These are phyloP conservation scores for Calephelis virginiensis DNA, from an alignment of 1,140 invertebrate genomes.

Conservation along the genomic window DNA sequence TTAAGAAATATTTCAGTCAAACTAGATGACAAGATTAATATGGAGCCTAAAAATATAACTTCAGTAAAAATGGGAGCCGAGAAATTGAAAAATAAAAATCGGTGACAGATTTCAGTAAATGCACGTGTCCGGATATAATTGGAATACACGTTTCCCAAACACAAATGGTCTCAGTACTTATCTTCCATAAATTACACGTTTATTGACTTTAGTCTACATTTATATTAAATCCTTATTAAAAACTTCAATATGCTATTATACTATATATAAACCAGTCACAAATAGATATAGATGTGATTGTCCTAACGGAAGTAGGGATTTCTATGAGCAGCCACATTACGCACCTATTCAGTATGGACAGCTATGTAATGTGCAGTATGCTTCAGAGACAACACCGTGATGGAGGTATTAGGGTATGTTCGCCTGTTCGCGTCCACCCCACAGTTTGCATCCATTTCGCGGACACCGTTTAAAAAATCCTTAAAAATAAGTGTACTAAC, in stretches of 20 bases:
- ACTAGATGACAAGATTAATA: background rate
- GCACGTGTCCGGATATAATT: background rate
- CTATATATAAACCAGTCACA: background rate
- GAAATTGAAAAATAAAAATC: background rate
- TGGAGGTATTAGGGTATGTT: no score
- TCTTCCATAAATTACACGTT: background rate
- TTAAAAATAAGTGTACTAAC: no score
- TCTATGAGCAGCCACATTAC: slow-evolving; percentile 12
- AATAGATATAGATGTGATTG: no score
- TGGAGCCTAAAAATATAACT: background rate
- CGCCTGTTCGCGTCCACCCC: no score
- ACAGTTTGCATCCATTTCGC: no score
- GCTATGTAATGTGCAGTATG: no score
- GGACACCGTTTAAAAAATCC: no score
- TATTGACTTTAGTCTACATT: background rate
- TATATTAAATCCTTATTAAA: background rate
- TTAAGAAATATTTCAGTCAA: background rate
- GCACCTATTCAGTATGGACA: background rate
- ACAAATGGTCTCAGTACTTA: background rate
- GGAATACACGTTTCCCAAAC: background rate
- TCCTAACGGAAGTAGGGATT: background rate
- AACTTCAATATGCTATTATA: background rate
- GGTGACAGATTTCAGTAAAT: background rate
- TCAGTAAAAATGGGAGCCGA: background rate
- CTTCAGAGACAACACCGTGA: no score